These are phyloP conservation scores for Hestina assimilis DNA, from an alignment of 1,140 invertebrate genomes.

Conservation along the genomic window DNA sequence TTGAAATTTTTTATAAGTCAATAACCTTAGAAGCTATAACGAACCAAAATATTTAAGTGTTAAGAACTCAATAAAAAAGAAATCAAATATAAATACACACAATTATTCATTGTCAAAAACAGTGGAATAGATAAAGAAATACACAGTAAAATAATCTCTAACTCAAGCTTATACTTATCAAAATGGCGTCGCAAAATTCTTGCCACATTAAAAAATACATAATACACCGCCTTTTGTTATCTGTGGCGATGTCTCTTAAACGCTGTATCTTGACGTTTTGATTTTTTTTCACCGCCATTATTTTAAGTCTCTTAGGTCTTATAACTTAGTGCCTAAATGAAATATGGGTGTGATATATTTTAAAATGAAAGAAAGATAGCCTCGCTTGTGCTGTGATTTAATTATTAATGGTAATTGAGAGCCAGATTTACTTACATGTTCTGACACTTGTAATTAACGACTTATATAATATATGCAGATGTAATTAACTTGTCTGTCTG, in stretches of 20 bases:
- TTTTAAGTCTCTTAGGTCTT: constrained; percentile 4
- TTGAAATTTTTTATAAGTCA: too few species aligned
- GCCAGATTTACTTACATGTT: too few species aligned
- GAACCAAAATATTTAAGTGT: background rate
- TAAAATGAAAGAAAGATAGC: background rate
- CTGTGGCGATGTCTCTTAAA: constrained; percentile 14
- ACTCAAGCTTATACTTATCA: background rate
- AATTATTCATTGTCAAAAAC: background rate
- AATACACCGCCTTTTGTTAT: constrained; percentile 17
- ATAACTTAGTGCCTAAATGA: background rate
- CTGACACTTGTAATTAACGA: too few species aligned
- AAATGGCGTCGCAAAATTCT: background rate
- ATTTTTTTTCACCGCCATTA: background rate
- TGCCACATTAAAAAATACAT: constrained; percentile 12
- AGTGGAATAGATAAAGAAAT: background rate
- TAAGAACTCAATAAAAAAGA: constrained; percentile 7
- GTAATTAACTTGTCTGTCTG: too few species aligned
- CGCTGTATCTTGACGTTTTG: constrained; percentile 2
- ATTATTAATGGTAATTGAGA: too few species aligned
- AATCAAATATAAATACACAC: constrained; percentile 10
- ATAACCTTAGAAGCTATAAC: background rate
- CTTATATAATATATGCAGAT: too few species aligned
- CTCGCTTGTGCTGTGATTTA: too few species aligned
- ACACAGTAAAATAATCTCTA: background rate
- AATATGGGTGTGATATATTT: background rate